Evolutionary conservation across 2,797 vertebrate genomes (phyloP).

Genomic region (Eidolon dupreanum): DNA sequence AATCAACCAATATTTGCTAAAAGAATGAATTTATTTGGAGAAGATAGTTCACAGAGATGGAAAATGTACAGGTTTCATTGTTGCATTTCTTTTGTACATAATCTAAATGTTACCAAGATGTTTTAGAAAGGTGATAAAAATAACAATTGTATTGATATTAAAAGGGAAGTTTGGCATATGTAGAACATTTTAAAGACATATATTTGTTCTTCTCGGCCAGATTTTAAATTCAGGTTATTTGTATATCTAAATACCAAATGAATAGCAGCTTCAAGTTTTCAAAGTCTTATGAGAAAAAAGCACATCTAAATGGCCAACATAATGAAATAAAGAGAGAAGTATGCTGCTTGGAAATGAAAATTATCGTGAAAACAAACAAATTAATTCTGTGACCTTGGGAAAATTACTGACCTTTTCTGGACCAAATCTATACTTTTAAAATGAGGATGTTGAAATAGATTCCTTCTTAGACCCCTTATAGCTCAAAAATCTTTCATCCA

Average conservation of each 20-base stretch:
- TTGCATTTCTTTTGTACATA: neutral
- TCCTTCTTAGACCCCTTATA: neutral
- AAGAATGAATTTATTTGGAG: neutral
- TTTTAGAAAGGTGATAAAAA: neutral
- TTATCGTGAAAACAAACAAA: neutral
- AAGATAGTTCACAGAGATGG: neutral
- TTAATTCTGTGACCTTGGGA: neutral
- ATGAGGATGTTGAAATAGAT: neutral
- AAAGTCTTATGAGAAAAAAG: neutral
- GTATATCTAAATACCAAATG: neutral
- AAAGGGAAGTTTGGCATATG: neutral
- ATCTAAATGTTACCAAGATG: neutral
- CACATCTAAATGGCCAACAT: neutral
- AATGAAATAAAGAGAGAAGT: neutral
- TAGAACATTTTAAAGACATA: neutral
- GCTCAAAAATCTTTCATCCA: neutral
- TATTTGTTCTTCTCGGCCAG: neutral
- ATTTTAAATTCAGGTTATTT: conserved; percentile 11
- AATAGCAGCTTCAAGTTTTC: neutral
- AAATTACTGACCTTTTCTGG: neutral
- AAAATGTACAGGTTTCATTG: neutral
- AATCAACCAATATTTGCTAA: neutral
- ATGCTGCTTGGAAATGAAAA: neutral
- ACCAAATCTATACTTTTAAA: neutral
- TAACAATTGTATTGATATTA: neutral